Percentiles rank a stretch among this genome's conserved stretches.
These are phyloP conservation scores for Todiramphus saurophagus DNA, from an alignment of 2,113 vertebrate species.

Conservation along the genomic window DNA sequence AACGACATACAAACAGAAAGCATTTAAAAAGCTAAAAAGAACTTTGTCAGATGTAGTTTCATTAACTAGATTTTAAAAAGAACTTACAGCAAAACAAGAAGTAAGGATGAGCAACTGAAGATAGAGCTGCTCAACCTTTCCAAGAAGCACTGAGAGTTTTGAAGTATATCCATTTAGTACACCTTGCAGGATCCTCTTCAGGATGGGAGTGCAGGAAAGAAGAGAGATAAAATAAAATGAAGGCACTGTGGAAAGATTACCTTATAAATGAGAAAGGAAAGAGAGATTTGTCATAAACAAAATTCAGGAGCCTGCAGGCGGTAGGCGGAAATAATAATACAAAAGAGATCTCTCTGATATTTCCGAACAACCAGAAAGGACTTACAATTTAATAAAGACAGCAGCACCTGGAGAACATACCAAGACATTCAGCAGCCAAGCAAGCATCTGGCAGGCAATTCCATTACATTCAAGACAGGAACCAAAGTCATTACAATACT, in stretches of 20 bases:
- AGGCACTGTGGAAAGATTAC: conserved; percentile 4
- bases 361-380: conserved; percentile 2
- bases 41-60: background rate
- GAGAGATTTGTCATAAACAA: background rate
- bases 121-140: background rate
- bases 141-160: background rate
- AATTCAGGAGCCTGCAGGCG: conserved; percentile 21
- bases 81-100: conserved; percentile 6
- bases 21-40: background rate
- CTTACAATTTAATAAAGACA: conserved; percentile 32
- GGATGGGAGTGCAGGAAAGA: background rate
- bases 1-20: background rate
- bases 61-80: conserved; percentile 22
- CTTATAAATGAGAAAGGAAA: conserved; percentile 12
- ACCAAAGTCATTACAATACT: conserved; percentile 3
- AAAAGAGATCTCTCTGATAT: background rate
- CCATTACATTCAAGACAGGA: background rate
- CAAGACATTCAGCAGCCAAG: background rate
- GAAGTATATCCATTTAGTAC: background rate
- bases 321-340: background rate
- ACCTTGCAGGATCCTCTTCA: background rate
- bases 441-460: conserved; percentile 13
- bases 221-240: background rate
- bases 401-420: background rate
- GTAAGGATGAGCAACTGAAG: background rate